Evolutionary conservation across 1,140 invertebrate genomes (phyloP).

Genomic region (Cyrtorhinus lividipennis): DNA sequence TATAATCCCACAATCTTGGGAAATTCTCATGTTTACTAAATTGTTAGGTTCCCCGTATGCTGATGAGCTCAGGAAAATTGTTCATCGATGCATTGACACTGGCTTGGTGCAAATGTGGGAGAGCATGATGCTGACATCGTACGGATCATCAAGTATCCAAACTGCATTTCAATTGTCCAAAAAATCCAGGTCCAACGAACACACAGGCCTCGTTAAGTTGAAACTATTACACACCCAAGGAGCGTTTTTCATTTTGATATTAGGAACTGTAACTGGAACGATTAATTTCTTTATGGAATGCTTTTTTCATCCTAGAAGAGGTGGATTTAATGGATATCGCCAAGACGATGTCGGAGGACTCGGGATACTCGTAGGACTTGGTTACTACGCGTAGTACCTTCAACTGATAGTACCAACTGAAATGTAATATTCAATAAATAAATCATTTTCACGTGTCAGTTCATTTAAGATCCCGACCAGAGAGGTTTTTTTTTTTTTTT

Average conservation of each 20-base stretch:
- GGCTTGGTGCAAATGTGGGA: conserved; percentile 16
- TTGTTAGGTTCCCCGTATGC: conserved; percentile 14
- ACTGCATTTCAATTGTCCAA: conserved; percentile 11
- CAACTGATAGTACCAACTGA: no score
- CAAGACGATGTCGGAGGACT: no score
- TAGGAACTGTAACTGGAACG: not conserved
- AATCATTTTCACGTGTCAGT: no score
- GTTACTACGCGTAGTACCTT: no score
- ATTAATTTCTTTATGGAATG: conserved; percentile 8
- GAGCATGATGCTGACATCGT: not conserved
- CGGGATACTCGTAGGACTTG: no score
- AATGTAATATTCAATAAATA: no score
- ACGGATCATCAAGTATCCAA: conserved; percentile 6
- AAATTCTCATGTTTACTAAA: no score
- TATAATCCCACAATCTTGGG: no score
- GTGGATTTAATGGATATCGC: no score
- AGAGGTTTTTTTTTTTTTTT: no score
- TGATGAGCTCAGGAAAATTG: conserved; percentile 10
- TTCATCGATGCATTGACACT: not conserved
- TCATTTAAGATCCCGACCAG: no score
- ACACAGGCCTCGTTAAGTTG: not conserved
- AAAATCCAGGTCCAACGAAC: not conserved
- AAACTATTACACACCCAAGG: conserved; percentile 12
- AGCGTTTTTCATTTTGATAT: conserved; percentile 13
- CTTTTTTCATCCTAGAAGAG: no score